phyloP scores from a whole-genome alignment of 2,113 vertebrate species.

The Oplegnathus fasciatus region DNA sequence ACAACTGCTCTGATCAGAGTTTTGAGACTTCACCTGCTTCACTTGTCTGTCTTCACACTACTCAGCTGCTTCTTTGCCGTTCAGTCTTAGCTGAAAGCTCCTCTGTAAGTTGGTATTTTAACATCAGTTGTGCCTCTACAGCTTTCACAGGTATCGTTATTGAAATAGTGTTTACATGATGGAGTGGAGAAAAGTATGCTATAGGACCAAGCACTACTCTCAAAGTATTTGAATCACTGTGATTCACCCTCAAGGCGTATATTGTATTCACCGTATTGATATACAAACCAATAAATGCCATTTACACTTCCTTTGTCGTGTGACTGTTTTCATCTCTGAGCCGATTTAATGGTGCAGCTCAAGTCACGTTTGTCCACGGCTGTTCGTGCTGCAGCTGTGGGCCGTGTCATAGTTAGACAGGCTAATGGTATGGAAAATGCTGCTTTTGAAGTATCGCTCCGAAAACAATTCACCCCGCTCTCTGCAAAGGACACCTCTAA shows the following conservation, averaged over 20 bases:
- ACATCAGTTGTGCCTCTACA: constrained; percentile 6
- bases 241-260: neutral
- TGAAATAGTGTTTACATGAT: neutral
- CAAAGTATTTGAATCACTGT: neutral
- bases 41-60: neutral
- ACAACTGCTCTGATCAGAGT: neutral
- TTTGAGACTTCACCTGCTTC: neutral
- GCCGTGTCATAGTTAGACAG: constrained; percentile 40
- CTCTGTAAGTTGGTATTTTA: neutral
- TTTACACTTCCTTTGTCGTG: constrained; percentile 9
- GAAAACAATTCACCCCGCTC: constrained; percentile 49
- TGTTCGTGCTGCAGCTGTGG: constrained; percentile 14
- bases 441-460: constrained; percentile 53
- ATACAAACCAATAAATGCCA: constrained; percentile 55
- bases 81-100: neutral
- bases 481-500: constrained; percentile 69
- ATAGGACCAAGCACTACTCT: neutral
- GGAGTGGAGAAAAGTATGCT: neutral
- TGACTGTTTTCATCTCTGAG: constrained; percentile 1
- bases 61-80: neutral
- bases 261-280: constrained; percentile 22
- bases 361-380: neutral
- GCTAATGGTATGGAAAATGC: constrained; percentile 72
- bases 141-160: neutral
- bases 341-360: constrained; percentile 5